Percentiles rank a stretch among this genome's conserved stretches.
Evolutionary conservation across 37 sponge, comb jelly and placozoan genomes (phyloP).

Genomic region (Beroe ovata): DNA sequence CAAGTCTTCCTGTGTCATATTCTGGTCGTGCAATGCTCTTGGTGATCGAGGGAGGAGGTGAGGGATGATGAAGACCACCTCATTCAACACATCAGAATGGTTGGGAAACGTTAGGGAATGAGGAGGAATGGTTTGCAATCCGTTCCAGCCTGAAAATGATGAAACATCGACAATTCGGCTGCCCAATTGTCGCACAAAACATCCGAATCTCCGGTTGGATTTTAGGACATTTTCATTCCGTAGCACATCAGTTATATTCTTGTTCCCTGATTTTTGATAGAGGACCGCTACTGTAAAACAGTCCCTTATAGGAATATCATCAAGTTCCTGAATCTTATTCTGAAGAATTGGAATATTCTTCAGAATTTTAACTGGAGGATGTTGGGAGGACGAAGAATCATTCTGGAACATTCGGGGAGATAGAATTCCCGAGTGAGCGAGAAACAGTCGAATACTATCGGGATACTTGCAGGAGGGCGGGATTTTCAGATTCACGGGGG

Average conservation of each 20-base stretch:
- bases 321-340: not conserved
- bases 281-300: not conserved
- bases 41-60: not conserved
- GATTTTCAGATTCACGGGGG: not conserved
- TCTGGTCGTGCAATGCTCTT: not conserved
- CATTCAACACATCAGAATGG: not conserved
- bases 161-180: not conserved
- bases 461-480: not conserved
- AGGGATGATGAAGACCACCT: not conserved
- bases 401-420: conserved; percentile 12
- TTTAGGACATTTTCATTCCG: not conserved
- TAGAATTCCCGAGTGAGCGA: not conserved
- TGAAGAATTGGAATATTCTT: not conserved
- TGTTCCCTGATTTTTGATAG: not conserved
- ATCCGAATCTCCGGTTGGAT: not conserved
- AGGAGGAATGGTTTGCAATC: not conserved
- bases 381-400: not conserved
- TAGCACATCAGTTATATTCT: not conserved
- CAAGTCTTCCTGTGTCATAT: not conserved
- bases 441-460: not conserved
- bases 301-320: not conserved
- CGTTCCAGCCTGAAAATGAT: not conserved
- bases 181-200: not conserved
- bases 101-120: not conserved
- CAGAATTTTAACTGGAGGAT: not conserved